A percentile compares a stretch with the other conserved stretches of the same genome.
These are phyloP conservation scores for Polylopha cassiicola DNA, from an alignment of 2,888 invertebrate genomes.

Conservation along the genomic window DNA sequence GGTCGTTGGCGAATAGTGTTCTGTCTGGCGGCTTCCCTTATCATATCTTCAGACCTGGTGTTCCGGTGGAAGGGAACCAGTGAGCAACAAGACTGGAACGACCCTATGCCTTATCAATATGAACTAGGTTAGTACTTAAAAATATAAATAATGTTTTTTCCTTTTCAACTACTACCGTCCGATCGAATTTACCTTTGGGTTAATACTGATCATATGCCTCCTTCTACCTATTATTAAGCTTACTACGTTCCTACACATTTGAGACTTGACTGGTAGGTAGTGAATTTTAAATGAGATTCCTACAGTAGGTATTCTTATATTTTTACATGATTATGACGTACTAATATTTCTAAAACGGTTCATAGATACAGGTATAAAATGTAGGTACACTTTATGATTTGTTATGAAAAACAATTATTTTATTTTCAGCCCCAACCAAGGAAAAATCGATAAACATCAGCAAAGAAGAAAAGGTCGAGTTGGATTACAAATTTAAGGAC, in stretches of 20 bases:
- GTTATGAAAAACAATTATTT: background rate
- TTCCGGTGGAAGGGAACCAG: slow-evolving; percentile 79
- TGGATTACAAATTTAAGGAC: slow-evolving; percentile 5
- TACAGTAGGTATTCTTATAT: no score
- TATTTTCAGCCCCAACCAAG: background rate
- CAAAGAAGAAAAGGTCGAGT: slow-evolving; percentile 1
- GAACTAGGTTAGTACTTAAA: slow-evolving; percentile 7
- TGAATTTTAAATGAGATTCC: no score
- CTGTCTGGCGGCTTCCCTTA: slow-evolving; percentile 78
- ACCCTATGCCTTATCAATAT: slow-evolving; percentile 33
- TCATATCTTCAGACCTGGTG: slow-evolving; percentile 76
- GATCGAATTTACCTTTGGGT: no score
- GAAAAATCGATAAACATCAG: background rate
- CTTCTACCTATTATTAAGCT: no score
- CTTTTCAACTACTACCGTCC: background rate
- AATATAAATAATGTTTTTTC: background rate
- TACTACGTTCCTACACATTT: no score
- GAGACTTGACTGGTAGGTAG: no score
- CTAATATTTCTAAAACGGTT: no score
- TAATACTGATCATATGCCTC: no score
- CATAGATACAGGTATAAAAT: no score
- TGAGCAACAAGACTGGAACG: slow-evolving; percentile 81
- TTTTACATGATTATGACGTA: no score
- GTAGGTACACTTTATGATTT: no score
- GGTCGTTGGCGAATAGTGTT: slow-evolving; percentile 82